Percentiles rank a stretch among this genome's conserved stretches.
Conservation (phyloP, 2,888 invertebrate species). For the Coremacera marginata region DNA sequence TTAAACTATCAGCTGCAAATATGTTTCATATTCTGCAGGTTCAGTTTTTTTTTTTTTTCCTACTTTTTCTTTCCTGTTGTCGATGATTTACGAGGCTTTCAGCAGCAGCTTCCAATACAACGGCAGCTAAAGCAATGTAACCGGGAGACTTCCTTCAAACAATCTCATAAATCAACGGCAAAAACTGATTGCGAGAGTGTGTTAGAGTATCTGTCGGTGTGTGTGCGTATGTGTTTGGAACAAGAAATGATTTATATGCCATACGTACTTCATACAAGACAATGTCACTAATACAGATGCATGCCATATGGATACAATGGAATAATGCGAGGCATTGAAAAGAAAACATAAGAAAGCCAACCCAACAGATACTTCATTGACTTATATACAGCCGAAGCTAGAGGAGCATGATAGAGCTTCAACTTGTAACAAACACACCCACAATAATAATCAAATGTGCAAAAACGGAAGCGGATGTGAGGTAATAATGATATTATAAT, state of each 20-base stretch:
- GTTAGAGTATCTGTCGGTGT: constrained; percentile 17
- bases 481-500: constrained; percentile 41
- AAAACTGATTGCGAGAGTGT: constrained; percentile 56
- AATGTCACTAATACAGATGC: constrained; percentile 34
- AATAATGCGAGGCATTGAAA: constrained; percentile 22
- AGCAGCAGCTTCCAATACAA: constrained; percentile 52
- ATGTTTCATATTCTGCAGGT: background rate
- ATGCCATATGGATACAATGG: constrained; percentile 51
- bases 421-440: constrained; percentile 29
- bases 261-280: constrained; percentile 25
- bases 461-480: constrained; percentile 19
- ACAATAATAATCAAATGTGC: constrained; percentile 58
- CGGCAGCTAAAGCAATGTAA: constrained; percentile 4
- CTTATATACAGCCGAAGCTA: constrained; percentile 19
- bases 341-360: constrained; percentile 24
- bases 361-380: constrained; percentile 34
- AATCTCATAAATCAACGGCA: constrained; percentile 63
- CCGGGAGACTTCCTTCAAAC: constrained; percentile 35
- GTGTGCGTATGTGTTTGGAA: constrained; percentile 7
- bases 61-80: constrained; percentile 53
- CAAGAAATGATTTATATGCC: constrained; percentile 29
- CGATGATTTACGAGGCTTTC: constrained; percentile 65
- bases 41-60: background rate
- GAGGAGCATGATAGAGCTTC: background rate
- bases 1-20: constrained; percentile 58